Evolutionary conservation across 92 coral and sea anemone genomes (phyloP).

Genomic region (Porites cylindrica): DNA sequence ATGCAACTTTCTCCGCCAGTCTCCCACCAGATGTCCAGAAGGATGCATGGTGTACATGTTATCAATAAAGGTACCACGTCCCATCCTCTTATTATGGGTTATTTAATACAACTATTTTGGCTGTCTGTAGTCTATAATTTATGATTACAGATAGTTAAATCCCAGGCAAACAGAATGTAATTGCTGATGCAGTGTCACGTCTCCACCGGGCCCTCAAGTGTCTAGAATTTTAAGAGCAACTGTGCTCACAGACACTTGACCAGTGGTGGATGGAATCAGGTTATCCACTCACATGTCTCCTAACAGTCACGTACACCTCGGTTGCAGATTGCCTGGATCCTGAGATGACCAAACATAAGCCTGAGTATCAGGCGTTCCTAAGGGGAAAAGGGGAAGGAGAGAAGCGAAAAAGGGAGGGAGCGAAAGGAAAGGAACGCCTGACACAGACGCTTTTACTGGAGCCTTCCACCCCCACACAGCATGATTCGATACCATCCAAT

Average conservation of each 20-base stretch:
- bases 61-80: conserved; percentile 21
- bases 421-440: too few relatives aligned
- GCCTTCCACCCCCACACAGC: too few relatives aligned
- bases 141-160: neutral
- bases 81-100: neutral
- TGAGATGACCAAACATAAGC: neutral
- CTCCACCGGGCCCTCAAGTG: conserved; percentile 6
- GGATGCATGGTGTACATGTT: conserved; percentile 29
- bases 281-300: neutral
- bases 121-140: conserved; percentile 7
- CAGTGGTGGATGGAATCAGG: neutral
- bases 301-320: neutral
- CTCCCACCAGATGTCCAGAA: conserved; percentile 44
- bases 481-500: too few relatives aligned
- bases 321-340: conserved; percentile 5
- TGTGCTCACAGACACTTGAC: neutral
- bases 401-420: too few relatives aligned
- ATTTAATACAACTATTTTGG: conserved; percentile 11
- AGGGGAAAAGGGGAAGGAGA: too few relatives aligned
- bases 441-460: too few relatives aligned
- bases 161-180: neutral
- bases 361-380: too few relatives aligned
- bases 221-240: neutral
- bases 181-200: conserved; percentile 15
- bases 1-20: neutral